Evolutionary conservation across 2,797 vertebrate species (phyloP), one percentile per base, ranked within the genome.

Genomic region (Argyrosomus regius): DNA sequence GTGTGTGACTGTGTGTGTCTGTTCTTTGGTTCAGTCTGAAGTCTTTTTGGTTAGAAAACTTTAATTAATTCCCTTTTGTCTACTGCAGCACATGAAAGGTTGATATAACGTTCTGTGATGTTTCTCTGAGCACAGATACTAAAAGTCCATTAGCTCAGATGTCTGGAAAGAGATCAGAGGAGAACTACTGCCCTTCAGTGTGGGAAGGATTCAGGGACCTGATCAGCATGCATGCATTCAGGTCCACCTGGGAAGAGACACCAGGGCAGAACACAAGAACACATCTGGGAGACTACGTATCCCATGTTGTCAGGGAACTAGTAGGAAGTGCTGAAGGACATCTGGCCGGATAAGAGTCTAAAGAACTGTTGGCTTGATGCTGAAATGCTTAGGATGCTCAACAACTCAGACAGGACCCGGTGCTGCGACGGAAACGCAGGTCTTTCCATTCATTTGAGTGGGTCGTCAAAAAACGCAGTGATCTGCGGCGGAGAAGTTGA

Each of bases 1-100:
- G 45, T 31, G 17, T 11, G 39, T 18, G 28, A 10, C 2, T 14
- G 8, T 24, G 31, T 31, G 45, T 52, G 56, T 66, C 49, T 58
- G 20, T 53, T 70, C 14, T 60, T 65, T 45, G 20, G 10, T 26
- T 53, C 12, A 61, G 53, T 26, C 16, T 26, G 41, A 69, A 72
- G 48, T 1, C 17, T 39, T 57, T 46, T 41, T 12, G 24, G 20
- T 20, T 1, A 53, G 57, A 43, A 56, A 63, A 31, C 11, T 26
- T 53, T 39, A 16, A 22, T 64, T 65, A 41, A 46, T 77, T 41
- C 28, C 54, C 54, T 22, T 62, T 22, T 61, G 67, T 56, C 13
- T 65, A 35, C 17, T 20, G 31, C 18, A 45, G 39, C n/a, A 53
- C 54, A 73, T 78, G 20, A 62, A 68, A 84, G 28, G 16, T 6